Evolutionary conservation across 2,888 invertebrate genomes (phyloP), one percentile per base, ranked within the genome.

Genomic region (Lasioglossum marginatum): DNA sequence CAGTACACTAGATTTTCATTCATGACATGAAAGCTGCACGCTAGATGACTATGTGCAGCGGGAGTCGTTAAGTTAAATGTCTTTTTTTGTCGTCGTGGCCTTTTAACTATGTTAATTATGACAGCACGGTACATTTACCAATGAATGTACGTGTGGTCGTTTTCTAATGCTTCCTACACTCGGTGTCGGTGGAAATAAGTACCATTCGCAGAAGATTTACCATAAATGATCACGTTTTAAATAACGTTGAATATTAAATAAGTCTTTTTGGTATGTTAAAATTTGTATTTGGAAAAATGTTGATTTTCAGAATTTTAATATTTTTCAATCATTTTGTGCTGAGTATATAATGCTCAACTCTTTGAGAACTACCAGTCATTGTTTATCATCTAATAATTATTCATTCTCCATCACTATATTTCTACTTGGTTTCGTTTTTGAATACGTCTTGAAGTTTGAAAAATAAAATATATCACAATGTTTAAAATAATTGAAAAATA

Each of bases 71-170:
- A 82, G 68, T 27, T 52, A 57, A 60, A 72, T n/a, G 16, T 52
- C 52, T 40, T 60, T 43, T n/a, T 45, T 76, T 71, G 63, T 23
- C 76, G 71, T 3, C 3, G n/a, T 75, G 48, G n/a, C 63, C 70
- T 70, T 78, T 45, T 40, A n/a, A 43, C 63, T 63, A 83, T 77
- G 84, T 19, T 78, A 79, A 84, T 83, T 37, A 68, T 68, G 68
- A 68, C 68, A n/a, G 16, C 27, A 19, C 27, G 37, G 57, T 60
- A 40, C 43, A 23, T 71, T 37, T 43, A 43, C 73, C 45, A 43
- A 77, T 71, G 27, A 70, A 23, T 45, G 23, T 63, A 19, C 37
- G 34, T 68, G 34, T 43, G 5, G 52, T 31, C 23, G 52, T 63
- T 81, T 37, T 63, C 16, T 72, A 34, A 63, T 6, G 40, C 27